These are phyloP conservation scores for Aleiodes testaceus DNA, from an alignment of 2,888 invertebrate species.

Conservation along the genomic window DNA sequence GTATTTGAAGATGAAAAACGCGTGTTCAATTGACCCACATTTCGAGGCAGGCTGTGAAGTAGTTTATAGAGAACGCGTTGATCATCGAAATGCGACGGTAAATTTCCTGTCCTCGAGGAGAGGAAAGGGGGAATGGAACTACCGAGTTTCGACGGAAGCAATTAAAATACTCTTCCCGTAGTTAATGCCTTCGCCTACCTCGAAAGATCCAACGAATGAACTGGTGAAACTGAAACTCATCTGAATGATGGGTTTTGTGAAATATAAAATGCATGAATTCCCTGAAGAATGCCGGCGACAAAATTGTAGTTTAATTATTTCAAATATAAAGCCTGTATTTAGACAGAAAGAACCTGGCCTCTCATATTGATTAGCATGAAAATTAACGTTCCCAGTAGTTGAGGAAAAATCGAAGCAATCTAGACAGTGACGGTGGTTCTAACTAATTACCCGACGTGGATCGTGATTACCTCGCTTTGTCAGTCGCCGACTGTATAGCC, in stretches of 20 bases:
- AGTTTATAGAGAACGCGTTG: conserved; percentile 30
- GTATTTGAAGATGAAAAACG: conserved; percentile 7
- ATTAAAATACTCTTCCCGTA: conserved; percentile 33
- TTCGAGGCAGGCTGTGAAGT: conserved; percentile 11
- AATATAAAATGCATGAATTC: not conserved
- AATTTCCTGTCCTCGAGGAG: conserved; percentile 23
- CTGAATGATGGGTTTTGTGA: not conserved
- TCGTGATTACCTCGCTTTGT: conserved; percentile 71
- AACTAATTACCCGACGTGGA: conserved; percentile 70
- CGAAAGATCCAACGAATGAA: conserved; percentile 25
- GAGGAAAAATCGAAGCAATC: conserved; percentile 69
- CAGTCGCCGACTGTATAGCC: conserved; percentile 54
- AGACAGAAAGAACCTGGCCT: not conserved
- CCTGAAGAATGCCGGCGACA: not conserved
- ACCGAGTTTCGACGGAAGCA: conserved; percentile 28
- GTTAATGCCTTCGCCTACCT: conserved; percentile 5
- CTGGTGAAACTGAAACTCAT: conserved; percentile 5
- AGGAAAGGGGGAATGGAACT: conserved; percentile 3
- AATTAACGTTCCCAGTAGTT: conserved; percentile 61
- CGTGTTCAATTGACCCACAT: conserved; percentile 26
- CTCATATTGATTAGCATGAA: conserved; percentile 54
- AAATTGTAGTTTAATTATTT: not conserved
- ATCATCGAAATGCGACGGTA: conserved; percentile 26
- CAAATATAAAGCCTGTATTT: too few species aligned
- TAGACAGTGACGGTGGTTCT: conserved; percentile 60